phyloP scores from a whole-genome alignment of 2,888 invertebrate genomes.

The Dicranocentrus wangi region DNA sequence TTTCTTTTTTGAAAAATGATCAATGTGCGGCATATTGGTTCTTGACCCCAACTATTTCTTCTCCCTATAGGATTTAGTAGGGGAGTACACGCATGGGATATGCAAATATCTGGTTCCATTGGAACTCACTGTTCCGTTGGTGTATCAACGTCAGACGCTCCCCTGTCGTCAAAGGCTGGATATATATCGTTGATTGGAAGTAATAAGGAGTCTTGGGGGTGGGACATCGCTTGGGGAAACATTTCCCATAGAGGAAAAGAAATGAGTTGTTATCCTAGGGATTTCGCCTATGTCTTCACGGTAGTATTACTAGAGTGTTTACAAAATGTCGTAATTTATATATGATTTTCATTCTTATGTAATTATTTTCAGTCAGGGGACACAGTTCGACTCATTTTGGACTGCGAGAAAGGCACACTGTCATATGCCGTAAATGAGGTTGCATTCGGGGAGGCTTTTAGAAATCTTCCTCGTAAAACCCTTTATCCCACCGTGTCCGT shows the following conservation, averaged over 20 bases:
- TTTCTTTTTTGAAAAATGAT: neutral
- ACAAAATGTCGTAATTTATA: neutral
- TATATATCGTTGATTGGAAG: slow-evolving; percentile 38
- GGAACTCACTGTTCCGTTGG: slow-evolving; percentile 34
- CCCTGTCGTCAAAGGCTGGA: neutral
- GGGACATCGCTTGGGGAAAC: slow-evolving; percentile 44
- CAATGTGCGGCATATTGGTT: too few species aligned
- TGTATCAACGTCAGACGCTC: neutral
- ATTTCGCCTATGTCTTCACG: slow-evolving; percentile 18
- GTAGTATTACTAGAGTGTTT: slow-evolving; percentile 17
- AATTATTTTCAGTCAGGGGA: slow-evolving; percentile 27
- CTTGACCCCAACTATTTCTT: too few species aligned
- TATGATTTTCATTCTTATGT: neutral
- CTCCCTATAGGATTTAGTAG: neutral
- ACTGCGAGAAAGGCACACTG: slow-evolving; percentile 11
- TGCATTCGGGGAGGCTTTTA: slow-evolving; percentile 26
- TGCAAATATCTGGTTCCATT: neutral
- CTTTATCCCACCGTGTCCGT: slow-evolving; percentile 20
- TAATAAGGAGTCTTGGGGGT: slow-evolving; percentile 38
- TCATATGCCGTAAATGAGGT: slow-evolving; percentile 32
- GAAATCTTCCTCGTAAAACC: slow-evolving; percentile 1
- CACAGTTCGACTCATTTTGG: slow-evolving; percentile 25
- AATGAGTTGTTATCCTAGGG: slow-evolving; percentile 7
- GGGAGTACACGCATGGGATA: slow-evolving; percentile 41
- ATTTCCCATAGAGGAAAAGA: neutral